Percentiles rank a stretch among this genome's conserved stretches.
These are phyloP conservation scores for Oreotrochilus melanogaster DNA, from an alignment of 2,113 vertebrate species.

Conservation along the genomic window DNA sequence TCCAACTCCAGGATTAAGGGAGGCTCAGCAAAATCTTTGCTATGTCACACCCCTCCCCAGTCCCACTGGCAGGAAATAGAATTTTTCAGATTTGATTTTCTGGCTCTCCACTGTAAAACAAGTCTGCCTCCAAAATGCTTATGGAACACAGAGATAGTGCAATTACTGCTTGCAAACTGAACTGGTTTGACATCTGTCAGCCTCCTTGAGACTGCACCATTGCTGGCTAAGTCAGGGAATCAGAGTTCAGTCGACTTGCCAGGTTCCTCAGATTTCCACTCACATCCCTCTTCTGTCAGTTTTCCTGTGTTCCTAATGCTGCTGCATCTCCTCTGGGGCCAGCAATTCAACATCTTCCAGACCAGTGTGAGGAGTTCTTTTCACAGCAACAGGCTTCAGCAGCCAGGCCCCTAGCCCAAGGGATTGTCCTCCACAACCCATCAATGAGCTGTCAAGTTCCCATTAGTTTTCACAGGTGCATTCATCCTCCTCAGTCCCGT, in stretches of 20 bases:
- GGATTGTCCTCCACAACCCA: not conserved
- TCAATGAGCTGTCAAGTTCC: constrained; percentile 11
- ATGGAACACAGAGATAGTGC: not conserved
- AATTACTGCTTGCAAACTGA: rapidly evolving
- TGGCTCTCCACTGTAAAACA: not conserved
- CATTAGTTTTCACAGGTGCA: not conserved
- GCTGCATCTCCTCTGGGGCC: not conserved
- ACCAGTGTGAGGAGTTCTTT: not conserved
- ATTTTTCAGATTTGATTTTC: not conserved
- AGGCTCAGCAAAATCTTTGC: not conserved
- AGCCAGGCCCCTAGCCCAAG: not conserved
- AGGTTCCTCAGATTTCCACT: not conserved
- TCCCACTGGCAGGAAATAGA: not conserved
- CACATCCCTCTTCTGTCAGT: not conserved
- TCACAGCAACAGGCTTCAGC: not conserved
- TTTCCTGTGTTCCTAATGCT: rapidly evolving
- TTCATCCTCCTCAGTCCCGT: not conserved
- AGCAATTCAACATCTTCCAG: not conserved
- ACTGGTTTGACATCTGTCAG: not conserved
- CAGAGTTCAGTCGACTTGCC: not conserved
- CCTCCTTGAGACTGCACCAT: not conserved
- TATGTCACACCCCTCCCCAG: not conserved
- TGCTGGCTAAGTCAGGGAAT: not conserved
- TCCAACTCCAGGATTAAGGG: not conserved
- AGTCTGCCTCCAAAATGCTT: not conserved